Percentiles rank a stretch among this genome's conserved stretches.
These are phyloP conservation scores for Onychomys leucogaster DNA, from an alignment of 2,797 vertebrate species.

Conservation along the genomic window DNA sequence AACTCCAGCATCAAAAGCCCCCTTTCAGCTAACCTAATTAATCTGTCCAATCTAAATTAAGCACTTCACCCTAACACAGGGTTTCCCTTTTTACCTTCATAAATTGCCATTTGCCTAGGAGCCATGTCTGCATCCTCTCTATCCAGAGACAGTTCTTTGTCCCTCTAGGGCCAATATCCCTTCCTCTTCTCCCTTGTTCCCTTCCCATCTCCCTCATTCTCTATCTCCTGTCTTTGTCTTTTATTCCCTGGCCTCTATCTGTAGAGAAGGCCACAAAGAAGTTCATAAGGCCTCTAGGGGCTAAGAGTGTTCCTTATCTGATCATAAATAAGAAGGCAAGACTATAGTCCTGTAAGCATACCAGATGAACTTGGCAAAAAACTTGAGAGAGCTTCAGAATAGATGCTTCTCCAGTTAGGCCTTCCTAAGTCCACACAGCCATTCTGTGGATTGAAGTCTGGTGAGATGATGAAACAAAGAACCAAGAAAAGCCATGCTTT, in stretches of 20 bases:
- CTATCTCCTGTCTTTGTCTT: background rate
- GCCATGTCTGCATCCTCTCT: background rate
- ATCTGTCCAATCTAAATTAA: background rate
- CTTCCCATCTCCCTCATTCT: background rate
- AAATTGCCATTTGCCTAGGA: background rate
- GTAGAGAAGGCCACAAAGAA: background rate
- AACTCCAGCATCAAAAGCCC: background rate
- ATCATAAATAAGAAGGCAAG: background rate
- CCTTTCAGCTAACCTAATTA: background rate
- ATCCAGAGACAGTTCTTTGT: background rate
- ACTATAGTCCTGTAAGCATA: background rate
- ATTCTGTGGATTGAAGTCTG: background rate
- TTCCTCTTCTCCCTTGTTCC: background rate
- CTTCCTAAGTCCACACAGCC: background rate
- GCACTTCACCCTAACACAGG: background rate
- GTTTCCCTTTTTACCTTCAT: background rate
- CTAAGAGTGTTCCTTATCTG: background rate
- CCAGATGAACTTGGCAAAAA: background rate
- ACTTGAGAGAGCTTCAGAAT: background rate
- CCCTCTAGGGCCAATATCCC: background rate
- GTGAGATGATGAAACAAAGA: background rate
- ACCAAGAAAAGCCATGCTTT: background rate
- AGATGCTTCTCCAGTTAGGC: background rate
- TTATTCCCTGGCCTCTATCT: background rate
- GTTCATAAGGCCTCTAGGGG: background rate